Conservation (phyloP, 2,888 invertebrate genomes). For the Sabatieria punctata region DNA sequence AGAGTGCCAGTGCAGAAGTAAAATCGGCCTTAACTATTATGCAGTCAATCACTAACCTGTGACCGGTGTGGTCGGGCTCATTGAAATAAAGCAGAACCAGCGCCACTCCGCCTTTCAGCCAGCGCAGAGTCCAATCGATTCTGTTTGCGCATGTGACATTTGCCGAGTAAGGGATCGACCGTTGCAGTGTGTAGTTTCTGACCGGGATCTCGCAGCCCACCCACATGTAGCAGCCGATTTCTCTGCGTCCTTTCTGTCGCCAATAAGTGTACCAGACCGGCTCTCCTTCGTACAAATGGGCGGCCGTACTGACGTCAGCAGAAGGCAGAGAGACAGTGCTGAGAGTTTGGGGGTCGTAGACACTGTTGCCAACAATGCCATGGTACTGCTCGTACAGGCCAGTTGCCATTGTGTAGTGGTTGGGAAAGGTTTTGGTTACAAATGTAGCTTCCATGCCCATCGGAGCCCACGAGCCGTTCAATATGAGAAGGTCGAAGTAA, state of each 20-base stretch:
- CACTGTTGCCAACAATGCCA: conserved; percentile 7
- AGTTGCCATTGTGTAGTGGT: conserved; percentile 9
- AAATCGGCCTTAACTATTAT: too few species aligned
- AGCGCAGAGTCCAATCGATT: not conserved
- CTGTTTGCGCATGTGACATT: not conserved
- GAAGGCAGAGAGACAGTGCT: not conserved
- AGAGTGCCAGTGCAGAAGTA: too few species aligned
- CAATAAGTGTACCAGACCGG: conserved; percentile 7
- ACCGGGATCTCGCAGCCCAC: not conserved
- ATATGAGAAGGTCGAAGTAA: conserved; percentile 3
- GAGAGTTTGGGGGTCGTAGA: conserved; percentile 1
- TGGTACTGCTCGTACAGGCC: conserved; percentile 8
- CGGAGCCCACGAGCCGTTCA: not conserved
- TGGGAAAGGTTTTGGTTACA: conserved; percentile 8
- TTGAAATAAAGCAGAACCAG: not conserved
- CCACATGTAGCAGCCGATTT: not conserved
- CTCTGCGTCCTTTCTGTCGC: too few species aligned
- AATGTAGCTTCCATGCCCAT: conserved; percentile 4
- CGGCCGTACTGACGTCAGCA: not conserved
- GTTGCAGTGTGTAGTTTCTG: not conserved
- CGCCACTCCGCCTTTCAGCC: not conserved
- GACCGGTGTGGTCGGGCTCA: not conserved
- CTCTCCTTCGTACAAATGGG: conserved; percentile 3
- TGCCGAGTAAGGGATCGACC: not conserved
- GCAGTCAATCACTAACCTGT: not conserved